Base-by-base conservation (phyloP, 2,888 invertebrate genomes). In the Odontothrips loti region DNA sequence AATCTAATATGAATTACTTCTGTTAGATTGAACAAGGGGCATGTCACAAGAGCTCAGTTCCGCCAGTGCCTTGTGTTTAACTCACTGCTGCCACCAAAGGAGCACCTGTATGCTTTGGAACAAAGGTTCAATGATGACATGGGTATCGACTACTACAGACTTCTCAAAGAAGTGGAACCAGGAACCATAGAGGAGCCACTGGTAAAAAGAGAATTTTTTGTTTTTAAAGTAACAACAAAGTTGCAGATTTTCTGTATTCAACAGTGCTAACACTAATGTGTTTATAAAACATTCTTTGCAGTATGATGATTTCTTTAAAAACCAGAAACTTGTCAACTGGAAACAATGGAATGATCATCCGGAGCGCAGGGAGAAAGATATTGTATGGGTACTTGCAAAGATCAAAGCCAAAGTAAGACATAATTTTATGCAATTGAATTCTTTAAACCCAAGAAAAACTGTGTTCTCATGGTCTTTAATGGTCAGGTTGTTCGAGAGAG, bases 131-230 rank as follows among this genome's bases (percentile, higher is more conserved):
- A 91, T 83, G 92, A 94, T 86, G 92, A 94, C 85, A 87, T 92
- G 85, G 95, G 94, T 34, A 94, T 95, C 87, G 92, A 92, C 88
- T 95, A 94, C 86, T 89, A 90, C 83, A 89, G 90, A 84, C 92
- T 95, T 84, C 87, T 95, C 81, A 90, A 90, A 82, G 94, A 94
- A 87, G 91, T 92, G 27, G 90, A 90, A 83, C 86, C 89, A 0
- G 86, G 85, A 80, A 85, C 86, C 8, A 84, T 87, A 48, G 88
- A 87, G 81, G 85, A 86, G 82, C 88, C 89, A 11, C 82, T 89
- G 85, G 88, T 88, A 85, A 83, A 82, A 23, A 81, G 0, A 63
- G 63, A 10, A 58, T 68, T 8, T 8, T 17, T 43, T 27, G 12
- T n/a, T 58, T 68, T 81, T 51, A 34, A 80, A 47, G n/a, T 20